Evolutionary conservation across 2,113 vertebrate species (phyloP), one percentile per base, ranked within the genome.

Genomic region (Oxyruncus cristatus): DNA sequence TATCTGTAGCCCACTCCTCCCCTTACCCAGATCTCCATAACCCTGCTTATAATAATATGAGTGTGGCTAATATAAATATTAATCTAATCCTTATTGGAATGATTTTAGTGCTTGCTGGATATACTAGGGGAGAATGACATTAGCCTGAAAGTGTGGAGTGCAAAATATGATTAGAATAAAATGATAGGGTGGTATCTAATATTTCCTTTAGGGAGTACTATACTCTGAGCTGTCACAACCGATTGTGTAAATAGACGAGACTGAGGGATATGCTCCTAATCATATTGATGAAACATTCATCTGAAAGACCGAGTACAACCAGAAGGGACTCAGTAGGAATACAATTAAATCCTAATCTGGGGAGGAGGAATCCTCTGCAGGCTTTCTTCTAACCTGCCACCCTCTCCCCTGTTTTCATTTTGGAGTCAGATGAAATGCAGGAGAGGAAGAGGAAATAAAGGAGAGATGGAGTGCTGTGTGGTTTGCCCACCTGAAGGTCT

Each of bases 211-310:
- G 97, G 95, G 97, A 98, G 56, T 87, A 89, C 96, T 96, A 94
- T 95, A 89, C 96, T 97, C 96, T 4, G 93, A 98, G 95, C 97
- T 98, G 97, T 98, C 97, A 97, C 79, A 98, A 98, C 93, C 83
- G 70, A 98, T 98, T 97, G 93, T 96, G 89, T 93, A 96, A 97
- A 93, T 89, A 97, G 93, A 96, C 61, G 37, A 98, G 97, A 96
- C 94, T 95, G 96, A 97, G 83, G 91, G 94, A 96, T 91, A 89
- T 82, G 87, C 97, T 96, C 83, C 94, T 98, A 96, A 96, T 97
- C 96, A 97, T 89, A 97, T 58, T 97, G 97, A 98, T 97, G 97
- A 97, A 97, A 97, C 93, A 93, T 63, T 97, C 89, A 96, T 97
- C 92, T 95, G 94, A 97, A 97, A 97, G 91, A 95, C 86, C 5